These are phyloP conservation scores for Castor canadensis DNA, from an alignment of 2,113 vertebrate genomes.

Conservation along the genomic window DNA sequence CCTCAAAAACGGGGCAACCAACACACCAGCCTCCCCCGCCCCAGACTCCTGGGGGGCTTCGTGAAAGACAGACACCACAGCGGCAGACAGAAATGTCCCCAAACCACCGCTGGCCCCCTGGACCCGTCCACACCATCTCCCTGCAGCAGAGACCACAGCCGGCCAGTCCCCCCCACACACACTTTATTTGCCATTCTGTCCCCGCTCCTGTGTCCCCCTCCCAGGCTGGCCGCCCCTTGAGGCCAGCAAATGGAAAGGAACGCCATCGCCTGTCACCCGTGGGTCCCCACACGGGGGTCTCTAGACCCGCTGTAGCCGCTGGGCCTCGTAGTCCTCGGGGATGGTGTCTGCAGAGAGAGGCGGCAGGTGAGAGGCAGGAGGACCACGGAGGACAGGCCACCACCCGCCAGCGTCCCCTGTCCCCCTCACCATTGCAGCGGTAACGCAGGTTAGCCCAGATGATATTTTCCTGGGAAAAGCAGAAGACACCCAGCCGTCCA, in stretches of 20 bases:
- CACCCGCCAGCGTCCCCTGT: fast-evolving
- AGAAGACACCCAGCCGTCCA: slow-evolving; percentile 96
- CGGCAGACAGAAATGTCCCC: not conserved
- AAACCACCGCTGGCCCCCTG: not conserved
- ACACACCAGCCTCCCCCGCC: too few relatives aligned
- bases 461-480: slow-evolving; percentile 99
- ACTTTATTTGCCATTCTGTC: slow-evolving; percentile 61
- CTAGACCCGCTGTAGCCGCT: slow-evolving; percentile 82
- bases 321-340: slow-evolving; percentile 94
- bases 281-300: not conserved
- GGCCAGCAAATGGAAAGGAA: too few relatives aligned
- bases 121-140: not conserved
- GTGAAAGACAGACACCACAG: too few relatives aligned
- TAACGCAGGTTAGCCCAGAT: slow-evolving; percentile 99
- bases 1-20: not conserved
- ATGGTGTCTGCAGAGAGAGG: slow-evolving; percentile 89
- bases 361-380: not conserved
- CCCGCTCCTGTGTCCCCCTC: not conserved
- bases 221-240: not conserved
- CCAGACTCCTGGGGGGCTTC: not conserved
- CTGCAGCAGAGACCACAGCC: not conserved
- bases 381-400: not conserved
- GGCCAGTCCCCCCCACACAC: not conserved
- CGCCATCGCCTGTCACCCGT: too few relatives aligned
- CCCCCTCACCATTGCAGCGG: slow-evolving; percentile 92